Evolutionary conservation across 2,888 invertebrate genomes (phyloP).

Genomic region (Orchesella flavescens): DNA sequence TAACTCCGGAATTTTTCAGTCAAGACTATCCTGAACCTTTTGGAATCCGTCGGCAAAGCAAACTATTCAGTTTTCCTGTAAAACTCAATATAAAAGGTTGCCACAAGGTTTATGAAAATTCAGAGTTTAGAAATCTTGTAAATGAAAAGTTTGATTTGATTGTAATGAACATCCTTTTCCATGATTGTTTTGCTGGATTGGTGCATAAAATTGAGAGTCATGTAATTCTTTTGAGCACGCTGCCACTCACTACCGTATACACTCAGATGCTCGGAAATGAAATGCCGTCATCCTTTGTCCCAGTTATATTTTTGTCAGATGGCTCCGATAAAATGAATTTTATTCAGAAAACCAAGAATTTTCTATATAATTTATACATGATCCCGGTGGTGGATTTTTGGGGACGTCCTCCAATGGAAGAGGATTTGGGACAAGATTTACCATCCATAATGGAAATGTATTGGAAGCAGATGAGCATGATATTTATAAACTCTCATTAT

Average conservation of each 20-base stretch:
- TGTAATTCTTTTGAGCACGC: slow-evolving; percentile 73
- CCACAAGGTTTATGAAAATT: slow-evolving; percentile 48
- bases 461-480: slow-evolving; percentile 67
- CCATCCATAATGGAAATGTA: slow-evolving; percentile 45
- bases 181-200: slow-evolving; percentile 73
- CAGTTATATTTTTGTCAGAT: slow-evolving; percentile 72
- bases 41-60: slow-evolving; percentile 28
- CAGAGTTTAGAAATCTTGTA: slow-evolving; percentile 44
- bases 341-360: slow-evolving; percentile 71
- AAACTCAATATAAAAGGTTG: slow-evolving; percentile 33
- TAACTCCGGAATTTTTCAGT: slow-evolving; percentile 35
- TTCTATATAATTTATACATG: slow-evolving; percentile 73
- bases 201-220: slow-evolving; percentile 73
- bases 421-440: slow-evolving; percentile 35
- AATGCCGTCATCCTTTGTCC: slow-evolving; percentile 73
- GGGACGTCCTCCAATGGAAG: slow-evolving; percentile 72
- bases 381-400: slow-evolving; percentile 73
- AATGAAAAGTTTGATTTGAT: slow-evolving; percentile 72
- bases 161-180: slow-evolving; percentile 71
- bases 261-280: slow-evolving; percentile 61
- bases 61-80: slow-evolving; percentile 9
- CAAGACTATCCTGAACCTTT: slow-evolving; percentile 51
- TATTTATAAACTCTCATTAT: slow-evolving; percentile 72
- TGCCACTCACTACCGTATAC: slow-evolving; percentile 14
- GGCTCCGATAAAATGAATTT: slow-evolving; percentile 71